A percentile compares a stretch with the other conserved stretches of the same genome.
phyloP scores from a whole-genome alignment of 1,140 invertebrate species.

The Drosophila parvula region DNA sequence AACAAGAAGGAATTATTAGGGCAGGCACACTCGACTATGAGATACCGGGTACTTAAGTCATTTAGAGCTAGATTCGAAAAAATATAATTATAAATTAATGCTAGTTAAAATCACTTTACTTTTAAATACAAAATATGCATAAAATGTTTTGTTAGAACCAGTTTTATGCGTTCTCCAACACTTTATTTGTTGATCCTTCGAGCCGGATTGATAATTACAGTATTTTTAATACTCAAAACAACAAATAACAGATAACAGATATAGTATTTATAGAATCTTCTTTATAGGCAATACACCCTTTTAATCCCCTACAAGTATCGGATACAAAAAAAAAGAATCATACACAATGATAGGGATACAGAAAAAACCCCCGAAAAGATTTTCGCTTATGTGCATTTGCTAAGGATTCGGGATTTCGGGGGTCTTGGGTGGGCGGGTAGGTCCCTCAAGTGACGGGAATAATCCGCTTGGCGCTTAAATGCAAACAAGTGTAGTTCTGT shows the following conservation, averaged over 20 bases:
- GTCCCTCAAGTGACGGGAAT: conserved; percentile 53
- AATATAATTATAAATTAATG: no score
- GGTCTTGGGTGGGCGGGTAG: conserved; percentile 8
- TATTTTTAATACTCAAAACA: no score
- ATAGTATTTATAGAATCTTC: no score
- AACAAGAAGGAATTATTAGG: not conserved
- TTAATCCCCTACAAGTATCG: not conserved
- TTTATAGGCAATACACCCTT: not conserved
- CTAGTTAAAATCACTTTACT: no score
- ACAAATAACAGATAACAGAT: no score
- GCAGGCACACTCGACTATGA: not conserved
- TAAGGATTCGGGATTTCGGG: not conserved
- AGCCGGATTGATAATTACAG: no score
- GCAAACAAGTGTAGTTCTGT: conserved; percentile 81
- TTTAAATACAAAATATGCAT: no score
- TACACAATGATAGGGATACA: conserved; percentile 10
- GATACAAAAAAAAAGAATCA: not conserved
- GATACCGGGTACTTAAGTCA: not conserved
- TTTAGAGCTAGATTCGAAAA: no score
- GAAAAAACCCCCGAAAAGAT: conserved; percentile 22
- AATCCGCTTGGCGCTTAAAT: conserved; percentile 81
- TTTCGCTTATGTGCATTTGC: conserved; percentile 26
- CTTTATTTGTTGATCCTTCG: no score
- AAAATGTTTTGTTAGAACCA: no score
- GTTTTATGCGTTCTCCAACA: no score